A percentile compares a stretch with the other conserved stretches of the same genome.
Evolutionary conservation across 2,113 vertebrate genomes (phyloP).

Genomic region (Rousettus leschenaultii): DNA sequence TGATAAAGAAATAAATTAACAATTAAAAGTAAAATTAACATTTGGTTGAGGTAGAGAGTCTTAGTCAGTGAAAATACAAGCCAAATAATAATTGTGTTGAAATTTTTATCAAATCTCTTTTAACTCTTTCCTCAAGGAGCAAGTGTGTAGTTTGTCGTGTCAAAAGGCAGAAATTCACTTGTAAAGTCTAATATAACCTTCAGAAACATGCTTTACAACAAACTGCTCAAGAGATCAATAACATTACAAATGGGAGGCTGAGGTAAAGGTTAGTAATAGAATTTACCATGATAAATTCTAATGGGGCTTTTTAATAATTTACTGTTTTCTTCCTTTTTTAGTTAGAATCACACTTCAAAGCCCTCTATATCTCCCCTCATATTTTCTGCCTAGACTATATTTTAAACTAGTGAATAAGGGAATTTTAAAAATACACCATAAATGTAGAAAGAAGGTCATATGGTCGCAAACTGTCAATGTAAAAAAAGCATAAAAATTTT

Average conservation of each 20-base stretch:
- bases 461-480: not conserved
- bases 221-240: constrained; percentile 41
- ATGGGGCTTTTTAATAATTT: constrained; percentile 44
- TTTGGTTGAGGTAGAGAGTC: not conserved
- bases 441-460: not conserved
- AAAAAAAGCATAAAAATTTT: not conserved
- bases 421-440: not conserved
- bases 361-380: not conserved
- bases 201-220: constrained; percentile 56
- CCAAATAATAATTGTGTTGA: not conserved
- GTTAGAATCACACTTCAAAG: constrained; percentile 11
- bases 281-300: constrained; percentile 23
- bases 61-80: not conserved
- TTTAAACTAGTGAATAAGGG: not conserved
- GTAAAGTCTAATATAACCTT: constrained; percentile 54
- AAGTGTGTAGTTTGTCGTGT: constrained; percentile 18
- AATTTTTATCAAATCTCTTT: not conserved
- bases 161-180: constrained; percentile 46
- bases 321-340: constrained; percentile 36
- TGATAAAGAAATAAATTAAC: not conserved
- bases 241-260: constrained; percentile 25
- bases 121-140: not conserved
- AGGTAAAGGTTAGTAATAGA: constrained; percentile 33
- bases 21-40: not conserved
- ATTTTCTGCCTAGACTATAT: not conserved